These are phyloP conservation scores for Caenorhabditis remanei DNA, from an alignment of 1,140 invertebrate genomes.

Conservation along the genomic window DNA sequence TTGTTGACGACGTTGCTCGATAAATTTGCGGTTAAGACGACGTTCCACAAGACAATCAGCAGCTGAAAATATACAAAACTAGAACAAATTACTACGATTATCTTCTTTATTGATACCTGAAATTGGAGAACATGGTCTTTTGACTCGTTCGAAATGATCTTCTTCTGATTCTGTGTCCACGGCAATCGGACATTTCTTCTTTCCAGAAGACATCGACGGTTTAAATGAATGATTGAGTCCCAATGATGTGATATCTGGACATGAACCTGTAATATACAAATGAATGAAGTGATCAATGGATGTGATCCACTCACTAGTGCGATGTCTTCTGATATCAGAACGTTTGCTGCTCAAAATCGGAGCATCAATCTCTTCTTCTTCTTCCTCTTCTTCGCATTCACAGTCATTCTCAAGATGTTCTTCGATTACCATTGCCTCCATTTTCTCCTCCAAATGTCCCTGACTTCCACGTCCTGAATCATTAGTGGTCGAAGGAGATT, in stretches of 20 bases:
- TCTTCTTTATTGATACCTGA: conserved; percentile 12
- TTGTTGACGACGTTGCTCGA: conserved; percentile 58
- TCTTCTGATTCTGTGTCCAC: conserved; percentile 58
- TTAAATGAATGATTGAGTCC: conserved; percentile 5
- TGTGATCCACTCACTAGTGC: conserved; percentile 18
- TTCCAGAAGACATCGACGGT: background rate
- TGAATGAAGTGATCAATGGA: too few relatives aligned
- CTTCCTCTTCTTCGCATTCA: conserved; percentile 32
- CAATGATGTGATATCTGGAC: conserved; percentile 53
- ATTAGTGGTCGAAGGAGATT: conserved; percentile 64
- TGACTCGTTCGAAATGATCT: conserved; percentile 19
- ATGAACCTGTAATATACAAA: conserved; percentile 43
- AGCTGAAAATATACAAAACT: conserved; percentile 57
- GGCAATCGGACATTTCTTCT: conserved; percentile 22
- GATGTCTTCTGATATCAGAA: conserved; percentile 30
- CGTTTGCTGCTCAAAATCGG: conserved; percentile 40
- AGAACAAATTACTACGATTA: background rate
- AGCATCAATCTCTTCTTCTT: conserved; percentile 45
- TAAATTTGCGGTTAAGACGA: conserved; percentile 39
- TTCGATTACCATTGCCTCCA: conserved; percentile 60
- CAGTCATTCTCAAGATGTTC: conserved; percentile 47
- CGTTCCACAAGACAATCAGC: conserved; percentile 60
- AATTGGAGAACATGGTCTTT: conserved; percentile 58
- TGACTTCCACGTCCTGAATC: conserved; percentile 62
- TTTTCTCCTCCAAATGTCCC: conserved; percentile 63